Base-by-base conservation (phyloP, 1,140 invertebrate species). In the Homalodisca vitripennis region DNA sequence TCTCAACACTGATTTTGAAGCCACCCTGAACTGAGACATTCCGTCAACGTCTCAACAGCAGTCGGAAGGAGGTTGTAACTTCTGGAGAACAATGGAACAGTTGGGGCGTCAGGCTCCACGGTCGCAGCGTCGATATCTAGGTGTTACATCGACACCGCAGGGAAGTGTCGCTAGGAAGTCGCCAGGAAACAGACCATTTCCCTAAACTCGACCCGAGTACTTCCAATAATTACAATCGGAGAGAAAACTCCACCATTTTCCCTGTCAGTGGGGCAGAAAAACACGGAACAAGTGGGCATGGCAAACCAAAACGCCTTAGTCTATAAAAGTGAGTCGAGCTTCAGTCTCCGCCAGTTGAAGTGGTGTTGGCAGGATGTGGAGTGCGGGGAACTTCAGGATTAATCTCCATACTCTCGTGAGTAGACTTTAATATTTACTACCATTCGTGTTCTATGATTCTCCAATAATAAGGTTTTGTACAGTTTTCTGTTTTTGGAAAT, bases 261-360 rank as follows among this genome's bases (percentile, higher is more conserved):
- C 10, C 55, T 60, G 55, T 60, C 55, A 60, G 55, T 60, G 55
- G 55, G 55, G 55, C 55, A 60, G 55, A 60, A 60, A 60, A 60
- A 60, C 55, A 30, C 55, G 27, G 55, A 30, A 30, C 55, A 60
- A 30, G 2, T 2, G 27, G n/a, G 55, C 27, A 27, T 2, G 6
- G 22, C 22, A 22, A 6, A 27, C 55, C 55, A 60, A 60, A 60
- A 60, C 24, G 6, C 55, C 24, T 13, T 60, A 60, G 24, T 60
- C 55, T 60, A 60, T 60, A 60, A 60, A 60, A 60, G 55, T 27
- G 17, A 41, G 55, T 29, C 24, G 14, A n/a, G 13, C 55, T 26
- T 2, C 2, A 26, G 55, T 27, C 13, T 6, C 12, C 24, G 26
- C 55, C 27, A 60, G 55, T 60, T n/a, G 26, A 2, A 22, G 55